phyloP scores from a whole-genome alignment of 2,797 vertebrate species.

The Hippocampus kuda region DNA sequence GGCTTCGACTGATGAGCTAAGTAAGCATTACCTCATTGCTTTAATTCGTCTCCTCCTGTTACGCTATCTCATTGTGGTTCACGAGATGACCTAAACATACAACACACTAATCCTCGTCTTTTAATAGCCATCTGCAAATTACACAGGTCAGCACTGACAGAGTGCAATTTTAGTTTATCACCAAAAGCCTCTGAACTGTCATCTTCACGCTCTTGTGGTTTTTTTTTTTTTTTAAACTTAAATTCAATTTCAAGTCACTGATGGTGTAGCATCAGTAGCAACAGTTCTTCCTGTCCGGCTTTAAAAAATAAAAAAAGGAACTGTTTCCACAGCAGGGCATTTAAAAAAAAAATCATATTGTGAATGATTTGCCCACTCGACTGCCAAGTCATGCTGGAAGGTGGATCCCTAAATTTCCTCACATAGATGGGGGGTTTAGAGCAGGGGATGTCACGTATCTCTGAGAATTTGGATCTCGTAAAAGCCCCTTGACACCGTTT shows the following conservation, averaged over 20 bases:
- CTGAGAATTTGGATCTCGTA: neutral
- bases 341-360: too few species aligned
- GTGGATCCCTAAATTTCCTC: neutral
- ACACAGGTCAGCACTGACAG: constrained; percentile 2
- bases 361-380: too few species aligned
- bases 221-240: too few species aligned
- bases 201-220: neutral
- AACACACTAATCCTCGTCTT: neutral
- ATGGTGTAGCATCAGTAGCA: too few species aligned
- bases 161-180: neutral
- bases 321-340: too few species aligned
- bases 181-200: neutral
- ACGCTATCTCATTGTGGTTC: neutral
- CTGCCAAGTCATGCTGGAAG: too few species aligned
- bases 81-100: neutral
- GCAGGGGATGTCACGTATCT: neutral
- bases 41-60: neutral
- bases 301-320: too few species aligned
- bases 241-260: too few species aligned
- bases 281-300: too few species aligned
- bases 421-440: neutral
- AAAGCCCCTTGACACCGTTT: neutral
- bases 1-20: neutral
- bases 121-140: neutral
- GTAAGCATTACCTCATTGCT: neutral